phyloP scores from a whole-genome alignment of 2,797 vertebrate species.

The Nannoperca australis region DNA sequence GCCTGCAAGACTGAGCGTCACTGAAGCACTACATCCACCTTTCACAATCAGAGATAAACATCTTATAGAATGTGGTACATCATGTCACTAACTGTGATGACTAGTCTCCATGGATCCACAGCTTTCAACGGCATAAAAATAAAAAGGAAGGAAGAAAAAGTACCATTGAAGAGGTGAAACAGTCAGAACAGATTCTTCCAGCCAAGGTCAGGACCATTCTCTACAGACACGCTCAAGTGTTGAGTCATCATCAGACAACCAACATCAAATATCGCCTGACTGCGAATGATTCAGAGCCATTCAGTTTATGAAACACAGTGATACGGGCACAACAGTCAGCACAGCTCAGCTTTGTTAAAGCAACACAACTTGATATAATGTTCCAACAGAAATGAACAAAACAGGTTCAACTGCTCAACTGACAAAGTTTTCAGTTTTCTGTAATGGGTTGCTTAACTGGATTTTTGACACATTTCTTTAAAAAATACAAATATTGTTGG shows the following conservation, averaged over 20 bases:
- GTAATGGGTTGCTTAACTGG: not conserved
- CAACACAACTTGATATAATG: conserved; percentile 33
- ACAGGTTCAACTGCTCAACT: conserved; percentile 28
- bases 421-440: conserved; percentile 42
- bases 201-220: conserved; percentile 71
- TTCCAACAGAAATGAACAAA: conserved; percentile 52
- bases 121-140: conserved; percentile 39
- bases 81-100: conserved; percentile 47
- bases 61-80: conserved; percentile 38
- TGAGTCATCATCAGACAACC: conserved; percentile 75
- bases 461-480: conserved; percentile 21
- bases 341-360: conserved; percentile 43
- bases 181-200: conserved; percentile 64
- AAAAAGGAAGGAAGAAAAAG: conserved; percentile 19
- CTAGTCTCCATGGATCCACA: conserved; percentile 48
- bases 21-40: conserved; percentile 40
- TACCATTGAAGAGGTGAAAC: conserved; percentile 67
- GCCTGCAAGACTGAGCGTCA: conserved; percentile 42
- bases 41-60: conserved; percentile 39
- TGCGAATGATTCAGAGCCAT: conserved; percentile 67
- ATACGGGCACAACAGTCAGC: conserved; percentile 60
- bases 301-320: conserved; percentile 75
- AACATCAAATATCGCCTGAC: conserved; percentile 67
- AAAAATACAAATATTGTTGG: conserved; percentile 10
- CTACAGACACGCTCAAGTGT: conserved; percentile 59